Evolutionary conservation across 2,113 vertebrate genomes (phyloP), one percentile per base, ranked within the genome.

Genomic region (Leuciscus idus): DNA sequence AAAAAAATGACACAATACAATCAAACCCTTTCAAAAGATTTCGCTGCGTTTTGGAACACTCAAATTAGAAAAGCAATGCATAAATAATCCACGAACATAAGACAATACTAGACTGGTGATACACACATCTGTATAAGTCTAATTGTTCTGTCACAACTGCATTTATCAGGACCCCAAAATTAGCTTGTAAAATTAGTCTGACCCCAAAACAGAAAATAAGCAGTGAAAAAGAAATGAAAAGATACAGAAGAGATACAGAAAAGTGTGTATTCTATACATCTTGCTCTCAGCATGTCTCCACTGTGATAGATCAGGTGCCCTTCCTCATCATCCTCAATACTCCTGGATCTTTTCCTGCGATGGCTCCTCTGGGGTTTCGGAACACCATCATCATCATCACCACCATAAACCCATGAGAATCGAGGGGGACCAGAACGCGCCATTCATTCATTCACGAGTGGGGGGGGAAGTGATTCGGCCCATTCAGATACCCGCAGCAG

Each of bases 311-410:
- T 96, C 96, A 99, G 96, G 95, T 97, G 96, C 96, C 98, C 97
- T 96, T 99, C 98, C 96, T 95, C 97, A 98, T 99, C 98, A 97
- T 97, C 95, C 96, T 96, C 96, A 97, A 97, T 93, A 97, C 96
- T 98, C 95, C 95, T 96, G 95, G 95, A 94, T 96, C 96, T 96
- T 96, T 96, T 97, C 95, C 96, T 97, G 95, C 93, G 92, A 93
- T 94, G 96, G 95, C 94, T 96, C 97, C 97, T 97, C 97, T 96
- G 97, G 94, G 96, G 95, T 87, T 96, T 95, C 94, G 96, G 92
- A 96, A 95, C 95, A 94, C 92, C 94, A 91, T 94, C 95, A 96
- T 90, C 95, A 94, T 93, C 95, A 94, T 93, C 93, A 95, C 92
- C 85, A 83, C 93, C 94, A 77, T 94, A 91, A 94, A 91, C 94